These are phyloP conservation scores for Hirtodrosophila histrioides DNA, from an alignment of 2,888 invertebrate species.

Conservation along the genomic window DNA sequence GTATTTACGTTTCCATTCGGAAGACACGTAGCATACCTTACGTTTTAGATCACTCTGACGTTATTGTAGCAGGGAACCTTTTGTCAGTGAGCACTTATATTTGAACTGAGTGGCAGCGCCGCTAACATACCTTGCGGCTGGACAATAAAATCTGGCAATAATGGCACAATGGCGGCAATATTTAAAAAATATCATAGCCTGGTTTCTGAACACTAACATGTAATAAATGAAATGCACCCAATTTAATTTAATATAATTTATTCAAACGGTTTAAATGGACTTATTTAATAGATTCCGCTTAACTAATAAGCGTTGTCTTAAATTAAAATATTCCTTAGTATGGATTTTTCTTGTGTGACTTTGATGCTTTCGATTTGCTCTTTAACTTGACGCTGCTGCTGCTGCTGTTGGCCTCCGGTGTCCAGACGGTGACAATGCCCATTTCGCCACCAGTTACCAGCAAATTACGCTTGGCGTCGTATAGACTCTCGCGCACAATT, in stretches of 20 bases:
- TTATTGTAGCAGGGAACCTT: constrained; percentile 12
- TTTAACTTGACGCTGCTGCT: constrained; percentile 49
- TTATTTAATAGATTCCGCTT: too few relatives aligned
- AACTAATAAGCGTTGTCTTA: neutral
- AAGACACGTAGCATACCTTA: neutral
- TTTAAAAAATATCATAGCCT: neutral
- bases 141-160: neutral
- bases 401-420: constrained; percentile 52
- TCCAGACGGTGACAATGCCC: constrained; percentile 89
- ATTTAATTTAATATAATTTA: too few relatives aligned
- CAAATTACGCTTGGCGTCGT: constrained; percentile 86
- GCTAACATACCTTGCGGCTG: neutral
- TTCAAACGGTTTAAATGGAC: too few relatives aligned
- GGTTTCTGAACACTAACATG: neutral
- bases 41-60: constrained; percentile 38
- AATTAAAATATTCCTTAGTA: constrained; percentile 47
- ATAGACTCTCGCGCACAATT: constrained; percentile 89
- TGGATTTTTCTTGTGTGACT: constrained; percentile 58
- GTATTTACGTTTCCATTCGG: constrained; percentile 12
- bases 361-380: constrained; percentile 47
- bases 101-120: constrained; percentile 23
- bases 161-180: neutral
- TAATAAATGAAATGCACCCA: too few relatives aligned
- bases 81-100: constrained; percentile 12
- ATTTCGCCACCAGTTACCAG: constrained; percentile 90